Evolutionary conservation across 2,797 vertebrate species (phyloP).

Genomic region (Ptychobarbus kaznakovi): DNA sequence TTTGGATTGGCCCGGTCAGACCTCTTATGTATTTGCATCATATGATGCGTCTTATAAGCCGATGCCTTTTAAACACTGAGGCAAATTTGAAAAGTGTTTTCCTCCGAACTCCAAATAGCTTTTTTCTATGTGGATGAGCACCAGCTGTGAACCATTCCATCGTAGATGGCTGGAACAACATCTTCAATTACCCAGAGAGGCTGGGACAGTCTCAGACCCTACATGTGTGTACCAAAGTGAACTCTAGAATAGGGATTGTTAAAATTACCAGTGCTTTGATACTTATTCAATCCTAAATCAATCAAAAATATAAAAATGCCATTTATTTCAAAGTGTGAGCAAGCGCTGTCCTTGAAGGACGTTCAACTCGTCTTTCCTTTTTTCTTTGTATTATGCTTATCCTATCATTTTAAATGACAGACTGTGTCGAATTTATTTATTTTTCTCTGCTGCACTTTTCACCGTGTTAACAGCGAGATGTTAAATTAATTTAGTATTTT

Average conservation of each 20-base stretch:
- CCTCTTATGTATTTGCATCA: conserved; percentile 18
- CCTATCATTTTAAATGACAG: no score
- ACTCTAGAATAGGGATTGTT: conserved; percentile 16
- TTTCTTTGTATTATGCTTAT: no score
- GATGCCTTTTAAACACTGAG: conserved; percentile 15
- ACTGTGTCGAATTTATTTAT: no score
- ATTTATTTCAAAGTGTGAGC: not conserved
- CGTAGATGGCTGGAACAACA: conserved; percentile 58
- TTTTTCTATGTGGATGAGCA: conserved; percentile 40
- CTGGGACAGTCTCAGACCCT: conserved; percentile 53
- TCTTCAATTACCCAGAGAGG: conserved; percentile 69
- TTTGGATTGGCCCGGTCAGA: not conserved
- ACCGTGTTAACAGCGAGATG: no score
- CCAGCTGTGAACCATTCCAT: conserved; percentile 75
- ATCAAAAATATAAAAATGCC: not conserved
- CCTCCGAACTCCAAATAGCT: conserved; percentile 33
- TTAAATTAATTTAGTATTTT: no score
- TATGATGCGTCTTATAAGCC: conserved; percentile 30
- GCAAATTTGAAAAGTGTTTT: conserved; percentile 28
- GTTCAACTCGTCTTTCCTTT: no score
- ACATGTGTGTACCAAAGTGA: conserved; percentile 13
- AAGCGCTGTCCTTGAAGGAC: no score
- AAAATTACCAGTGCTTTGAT: not conserved
- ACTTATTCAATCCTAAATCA: not conserved
- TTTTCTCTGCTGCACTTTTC: no score